Evolutionary conservation across 2,888 invertebrate species (phyloP).

Genomic region (Pasiphila rectangulata): DNA sequence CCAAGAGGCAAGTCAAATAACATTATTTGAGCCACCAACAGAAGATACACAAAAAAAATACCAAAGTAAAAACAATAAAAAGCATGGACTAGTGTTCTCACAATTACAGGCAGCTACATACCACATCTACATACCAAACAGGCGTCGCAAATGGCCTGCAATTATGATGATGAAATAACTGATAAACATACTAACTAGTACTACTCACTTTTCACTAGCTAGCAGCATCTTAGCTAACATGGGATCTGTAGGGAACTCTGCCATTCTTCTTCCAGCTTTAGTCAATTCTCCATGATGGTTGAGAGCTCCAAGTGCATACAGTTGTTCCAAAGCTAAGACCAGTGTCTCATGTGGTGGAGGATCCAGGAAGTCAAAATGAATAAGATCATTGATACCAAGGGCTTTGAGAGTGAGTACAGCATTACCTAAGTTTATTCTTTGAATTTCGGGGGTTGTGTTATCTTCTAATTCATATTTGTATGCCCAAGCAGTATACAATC

Average conservation of each 20-base stretch:
- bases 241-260: slow-evolving; percentile 99
- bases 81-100: too few relatives aligned
- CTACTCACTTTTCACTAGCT: slow-evolving; percentile 94
- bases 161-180: not conserved
- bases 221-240: slow-evolving; percentile 99
- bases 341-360: slow-evolving; percentile 97
- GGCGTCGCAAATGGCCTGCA: too few relatives aligned
- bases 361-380: slow-evolving; percentile 99
- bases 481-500: slow-evolving; percentile 98
- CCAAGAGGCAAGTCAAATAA: too few relatives aligned
- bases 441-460: slow-evolving; percentile 98
- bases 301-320: slow-evolving; percentile 97
- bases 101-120: too few relatives aligned
- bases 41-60: too few relatives aligned
- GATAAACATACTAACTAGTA: not conserved
- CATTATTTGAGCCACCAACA: too few relatives aligned
- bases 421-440: slow-evolving; percentile 98
- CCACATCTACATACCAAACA: too few relatives aligned
- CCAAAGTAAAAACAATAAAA: too few relatives aligned
- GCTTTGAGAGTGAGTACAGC: slow-evolving; percentile 98
- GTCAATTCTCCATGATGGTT: slow-evolving; percentile 99
- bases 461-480: slow-evolving; percentile 99
- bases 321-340: slow-evolving; percentile 95
- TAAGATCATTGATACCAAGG: slow-evolving; percentile 97
- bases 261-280: slow-evolving; percentile 98